A percentile compares a stretch with the other conserved stretches of the same genome.
phyloP scores from a whole-genome alignment of 2,888 invertebrate species.

The Scelioninae gen. 1 region DNA sequence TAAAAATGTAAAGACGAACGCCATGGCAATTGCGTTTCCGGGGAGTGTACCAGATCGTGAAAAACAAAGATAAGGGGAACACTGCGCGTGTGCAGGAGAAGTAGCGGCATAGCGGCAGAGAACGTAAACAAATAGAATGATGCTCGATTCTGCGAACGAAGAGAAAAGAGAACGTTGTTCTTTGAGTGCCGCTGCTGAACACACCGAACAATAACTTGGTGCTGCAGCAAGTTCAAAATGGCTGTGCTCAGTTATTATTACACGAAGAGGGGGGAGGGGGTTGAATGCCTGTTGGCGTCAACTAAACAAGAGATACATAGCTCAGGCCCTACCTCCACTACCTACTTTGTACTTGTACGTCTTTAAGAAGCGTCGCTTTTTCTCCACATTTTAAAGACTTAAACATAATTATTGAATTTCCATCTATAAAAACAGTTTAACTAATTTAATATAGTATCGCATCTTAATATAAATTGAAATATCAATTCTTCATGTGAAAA shows the following conservation, averaged over 20 bases:
- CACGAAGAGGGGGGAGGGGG: slow-evolving; percentile 11
- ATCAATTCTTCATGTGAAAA: no score
- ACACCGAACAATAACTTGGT: slow-evolving; percentile 51
- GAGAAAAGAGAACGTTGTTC: slow-evolving; percentile 57
- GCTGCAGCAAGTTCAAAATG: slow-evolving; percentile 49
- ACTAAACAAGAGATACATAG: slow-evolving; percentile 24
- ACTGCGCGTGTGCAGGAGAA: slow-evolving; percentile 43
- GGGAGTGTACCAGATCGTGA: slow-evolving; percentile 38
- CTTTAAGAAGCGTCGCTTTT: slow-evolving; percentile 19
- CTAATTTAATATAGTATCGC: no score
- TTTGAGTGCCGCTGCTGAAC: slow-evolving; percentile 51
- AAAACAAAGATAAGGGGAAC: slow-evolving; percentile 36
- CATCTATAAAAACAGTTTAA: no score
- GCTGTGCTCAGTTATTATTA: slow-evolving; percentile 51
- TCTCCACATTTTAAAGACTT: background rate
- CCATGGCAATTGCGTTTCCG: slow-evolving; percentile 36
- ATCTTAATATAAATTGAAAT: no score
- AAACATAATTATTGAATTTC: background rate
- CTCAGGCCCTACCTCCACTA: slow-evolving; percentile 14
- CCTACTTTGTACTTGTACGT: slow-evolving; percentile 8
- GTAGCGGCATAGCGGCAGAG: slow-evolving; percentile 38
- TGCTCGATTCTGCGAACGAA: slow-evolving; percentile 52
- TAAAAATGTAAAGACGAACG: background rate
- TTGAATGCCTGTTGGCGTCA: slow-evolving; percentile 39
- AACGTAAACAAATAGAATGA: slow-evolving; percentile 60